phyloP scores from a whole-genome alignment of 2,888 invertebrate genomes.

The Hirtodrosophila cameraria region DNA sequence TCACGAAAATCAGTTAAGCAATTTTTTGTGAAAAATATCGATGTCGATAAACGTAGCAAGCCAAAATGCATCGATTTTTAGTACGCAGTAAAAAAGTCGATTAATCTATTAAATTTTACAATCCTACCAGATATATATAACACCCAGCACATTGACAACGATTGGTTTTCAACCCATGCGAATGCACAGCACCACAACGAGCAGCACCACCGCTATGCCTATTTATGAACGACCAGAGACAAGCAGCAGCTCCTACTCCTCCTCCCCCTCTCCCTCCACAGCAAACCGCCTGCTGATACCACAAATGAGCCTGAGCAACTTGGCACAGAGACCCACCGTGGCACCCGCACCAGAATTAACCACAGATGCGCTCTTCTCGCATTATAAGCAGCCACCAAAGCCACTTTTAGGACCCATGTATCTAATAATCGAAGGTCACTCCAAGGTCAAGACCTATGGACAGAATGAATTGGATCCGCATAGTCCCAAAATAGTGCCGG shows the following conservation, averaged over 20 bases:
- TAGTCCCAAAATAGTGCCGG: constrained; percentile 83
- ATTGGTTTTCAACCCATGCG: too few species aligned
- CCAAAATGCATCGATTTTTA: too few species aligned
- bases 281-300: constrained; percentile 73
- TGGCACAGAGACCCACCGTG: constrained; percentile 79
- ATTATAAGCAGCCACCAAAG: constrained; percentile 86
- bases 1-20: too few species aligned
- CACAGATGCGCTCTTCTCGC: constrained; percentile 87
- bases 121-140: too few species aligned
- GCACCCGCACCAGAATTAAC: constrained; percentile 84
- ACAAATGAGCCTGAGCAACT: constrained; percentile 74
- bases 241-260: too few species aligned
- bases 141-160: too few species aligned
- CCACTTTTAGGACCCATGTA: constrained; percentile 88
- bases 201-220: constrained; percentile 42
- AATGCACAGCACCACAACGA: too few species aligned
- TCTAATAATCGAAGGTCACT: constrained; percentile 93
- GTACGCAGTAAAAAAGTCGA: too few species aligned
- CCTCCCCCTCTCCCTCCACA: too few species aligned
- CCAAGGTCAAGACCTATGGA: constrained; percentile 93
- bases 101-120: too few species aligned
- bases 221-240: constrained; percentile 41
- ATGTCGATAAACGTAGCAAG: too few species aligned
- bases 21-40: too few species aligned
- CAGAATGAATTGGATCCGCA: constrained; percentile 84